Base-by-base conservation (phyloP, 2,888 invertebrate species). In the Clostera curtula region DNA sequence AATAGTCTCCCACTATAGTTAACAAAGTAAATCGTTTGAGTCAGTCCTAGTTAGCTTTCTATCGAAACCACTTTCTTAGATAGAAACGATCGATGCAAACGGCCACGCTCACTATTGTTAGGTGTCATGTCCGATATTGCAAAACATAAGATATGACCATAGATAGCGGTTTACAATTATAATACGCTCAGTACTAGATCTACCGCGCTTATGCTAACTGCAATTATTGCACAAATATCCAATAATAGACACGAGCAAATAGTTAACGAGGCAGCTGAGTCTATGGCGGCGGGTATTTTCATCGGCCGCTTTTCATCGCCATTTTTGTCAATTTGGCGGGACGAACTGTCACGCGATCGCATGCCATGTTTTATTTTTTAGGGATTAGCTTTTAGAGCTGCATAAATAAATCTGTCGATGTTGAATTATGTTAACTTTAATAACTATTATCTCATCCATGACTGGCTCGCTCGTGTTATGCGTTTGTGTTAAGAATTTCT, bases 271-370 rank as follows among this genome's bases (percentile, higher is more conserved):
- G 55, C 67, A 66, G 64, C 62, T 69, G 68, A 53, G 49, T 50
- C 43, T 56, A 46, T 43, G 51, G 46, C 37, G n/a, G 24, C 31
- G 22, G 8, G 40, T 37, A 32, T 29, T 31, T 33, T 26, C 26
- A 37, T 44, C 45, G 56, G 56, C 47, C 50, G 64, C 70, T 73
- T 73, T 71, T 60, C 56, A 65, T 45, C 49, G 53, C 72, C 70
- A 68, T 72, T 74, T 75, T 73, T 57, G 74, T 63, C 57, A 57
- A 68, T 64, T 64, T 53, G 56, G 51, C 56, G 53, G 56, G 53
- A 62, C 68, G 48, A 44, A 43, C 24, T 42, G 50, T 48, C 70
- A 69, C 64, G 65, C 66, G 56, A 73, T 70, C 54, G 66, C 71
- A 55, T 68, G 63, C 30, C 32, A 23, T 33, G 29, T 34, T 39